Evolutionary conservation across 1,140 invertebrate genomes (phyloP).

Genomic region (Aradophagus sp.): DNA sequence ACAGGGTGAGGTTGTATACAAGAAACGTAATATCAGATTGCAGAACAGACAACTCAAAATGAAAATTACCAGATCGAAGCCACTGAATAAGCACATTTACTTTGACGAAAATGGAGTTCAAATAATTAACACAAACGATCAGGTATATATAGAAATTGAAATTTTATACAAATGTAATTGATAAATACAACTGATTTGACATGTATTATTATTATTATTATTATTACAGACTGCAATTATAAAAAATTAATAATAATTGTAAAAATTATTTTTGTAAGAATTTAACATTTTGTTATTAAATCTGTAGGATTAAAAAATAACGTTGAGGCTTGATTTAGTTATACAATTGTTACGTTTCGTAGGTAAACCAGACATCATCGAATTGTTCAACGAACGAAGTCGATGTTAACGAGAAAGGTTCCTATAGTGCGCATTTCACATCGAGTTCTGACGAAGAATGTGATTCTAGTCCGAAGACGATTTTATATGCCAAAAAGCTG

Average conservation of each 20-base stretch:
- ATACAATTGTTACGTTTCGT: too few species aligned
- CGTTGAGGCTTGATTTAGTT: too few species aligned
- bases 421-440: conserved; percentile 66
- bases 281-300: too few species aligned
- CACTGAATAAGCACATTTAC: conserved; percentile 76
- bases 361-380: conserved; percentile 64
- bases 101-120: conserved; percentile 81
- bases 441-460: conserved; percentile 71
- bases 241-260: too few species aligned
- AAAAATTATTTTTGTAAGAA: too few species aligned
- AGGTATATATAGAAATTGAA: conserved; percentile 58
- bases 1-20: conserved; percentile 78
- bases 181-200: too few species aligned
- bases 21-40: conserved; percentile 78
- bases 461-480: conserved; percentile 61
- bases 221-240: too few species aligned
- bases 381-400: conserved; percentile 59
- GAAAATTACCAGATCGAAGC: conserved; percentile 66
- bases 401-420: conserved; percentile 65
- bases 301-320: too few species aligned
- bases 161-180: too few species aligned
- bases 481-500: conserved; percentile 62
- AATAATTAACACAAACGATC: conserved; percentile 68
- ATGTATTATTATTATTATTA: too few species aligned
- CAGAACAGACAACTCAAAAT: conserved; percentile 77